phyloP scores from a whole-genome alignment of 2,888 invertebrate genomes.

The Melitaea athalia region DNA sequence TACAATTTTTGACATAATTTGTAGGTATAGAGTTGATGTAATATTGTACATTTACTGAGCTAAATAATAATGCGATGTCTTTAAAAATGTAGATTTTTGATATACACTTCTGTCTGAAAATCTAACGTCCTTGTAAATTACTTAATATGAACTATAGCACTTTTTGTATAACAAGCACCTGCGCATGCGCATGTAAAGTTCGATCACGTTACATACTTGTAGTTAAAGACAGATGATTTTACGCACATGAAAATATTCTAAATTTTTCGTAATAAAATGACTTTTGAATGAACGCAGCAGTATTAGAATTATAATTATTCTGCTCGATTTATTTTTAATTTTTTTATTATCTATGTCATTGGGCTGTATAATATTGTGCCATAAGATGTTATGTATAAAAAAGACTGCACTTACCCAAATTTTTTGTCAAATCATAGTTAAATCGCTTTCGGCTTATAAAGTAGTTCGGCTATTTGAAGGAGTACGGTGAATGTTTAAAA shows the following conservation, averaged over 20 bases:
- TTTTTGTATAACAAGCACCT: not conserved
- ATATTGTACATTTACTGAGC: too few relatives aligned
- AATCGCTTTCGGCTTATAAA: not conserved
- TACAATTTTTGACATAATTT: too few relatives aligned
- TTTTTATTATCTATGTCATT: not conserved
- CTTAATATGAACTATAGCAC: slow-evolving; percentile 3
- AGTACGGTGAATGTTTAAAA: too few relatives aligned
- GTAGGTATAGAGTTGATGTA: too few relatives aligned
- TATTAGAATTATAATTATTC: not conserved
- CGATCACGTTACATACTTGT: not conserved
- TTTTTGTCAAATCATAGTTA: not conserved
- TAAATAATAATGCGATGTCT: not conserved
- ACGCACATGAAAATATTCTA: not conserved
- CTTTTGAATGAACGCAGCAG: not conserved
- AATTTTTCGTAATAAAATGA: slow-evolving; percentile 2
- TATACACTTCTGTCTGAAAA: slow-evolving; percentile 10
- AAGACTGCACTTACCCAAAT: not conserved
- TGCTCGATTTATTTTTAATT: not conserved
- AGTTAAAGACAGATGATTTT: not conserved
- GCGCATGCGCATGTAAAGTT: not conserved
- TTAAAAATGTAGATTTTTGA: slow-evolving; percentile 10
- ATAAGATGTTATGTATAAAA: not conserved
- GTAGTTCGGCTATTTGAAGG: not conserved
- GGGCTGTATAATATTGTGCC: slow-evolving; percentile 6
- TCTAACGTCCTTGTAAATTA: slow-evolving; percentile 6